Evolutionary conservation across 1,140 invertebrate genomes (phyloP).

Genomic region (Hylaeus volcanicus): DNA sequence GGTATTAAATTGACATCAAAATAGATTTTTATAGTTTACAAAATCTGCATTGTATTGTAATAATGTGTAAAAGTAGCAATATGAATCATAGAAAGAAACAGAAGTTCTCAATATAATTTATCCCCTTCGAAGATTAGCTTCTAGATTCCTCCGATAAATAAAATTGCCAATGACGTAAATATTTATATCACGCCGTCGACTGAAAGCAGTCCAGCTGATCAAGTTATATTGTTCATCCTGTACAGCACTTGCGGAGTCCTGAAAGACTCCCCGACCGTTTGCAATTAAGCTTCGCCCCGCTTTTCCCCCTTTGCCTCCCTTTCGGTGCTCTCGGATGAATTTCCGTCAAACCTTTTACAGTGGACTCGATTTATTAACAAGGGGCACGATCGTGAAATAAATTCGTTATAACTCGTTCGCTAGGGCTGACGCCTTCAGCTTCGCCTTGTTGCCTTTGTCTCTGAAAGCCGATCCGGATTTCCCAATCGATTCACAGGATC

Average conservation of each 20-base stretch:
- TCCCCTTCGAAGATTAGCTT: too few species aligned
- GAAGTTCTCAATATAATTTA: too few species aligned
- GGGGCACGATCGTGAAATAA: conserved; percentile 18
- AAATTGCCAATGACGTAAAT: too few species aligned
- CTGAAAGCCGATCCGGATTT: not conserved
- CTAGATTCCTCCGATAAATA: too few species aligned
- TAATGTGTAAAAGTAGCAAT: too few species aligned
- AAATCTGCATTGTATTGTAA: too few species aligned
- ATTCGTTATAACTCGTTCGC: conserved; percentile 14
- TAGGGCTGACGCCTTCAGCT: not conserved
- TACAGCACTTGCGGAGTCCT: not conserved
- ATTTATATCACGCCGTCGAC: too few species aligned
- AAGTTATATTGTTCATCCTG: not conserved
- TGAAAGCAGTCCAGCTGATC: too few species aligned
- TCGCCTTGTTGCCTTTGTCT: not conserved
- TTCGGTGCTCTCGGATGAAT: conserved; percentile 2
- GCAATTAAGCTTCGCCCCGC: conserved; percentile 35
- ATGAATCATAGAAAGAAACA: too few species aligned
- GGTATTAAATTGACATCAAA: too few species aligned
- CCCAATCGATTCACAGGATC: not conserved
- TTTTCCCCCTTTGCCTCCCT: not conserved
- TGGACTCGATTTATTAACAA: conserved; percentile 20
- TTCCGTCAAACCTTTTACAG: conserved; percentile 8
- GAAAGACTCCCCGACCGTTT: conserved; percentile 16
- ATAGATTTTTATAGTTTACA: too few species aligned